Conservation (phyloP, 2,113 vertebrate genomes). For the Talpa occidentalis region DNA sequence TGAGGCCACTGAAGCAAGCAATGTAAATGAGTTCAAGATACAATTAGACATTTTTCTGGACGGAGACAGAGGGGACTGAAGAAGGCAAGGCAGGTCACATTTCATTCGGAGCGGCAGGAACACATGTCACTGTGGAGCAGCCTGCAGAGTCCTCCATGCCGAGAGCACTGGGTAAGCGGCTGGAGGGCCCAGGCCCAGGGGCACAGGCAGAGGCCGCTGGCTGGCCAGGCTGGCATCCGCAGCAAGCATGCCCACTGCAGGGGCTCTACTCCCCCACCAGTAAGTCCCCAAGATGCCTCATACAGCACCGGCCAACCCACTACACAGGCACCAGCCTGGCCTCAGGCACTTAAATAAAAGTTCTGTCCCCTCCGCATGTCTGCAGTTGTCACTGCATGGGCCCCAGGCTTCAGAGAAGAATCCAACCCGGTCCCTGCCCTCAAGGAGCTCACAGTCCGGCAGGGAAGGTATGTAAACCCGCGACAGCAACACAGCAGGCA, state of each 20-base stretch:
- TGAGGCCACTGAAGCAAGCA: conserved; percentile 72
- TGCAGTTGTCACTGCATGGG: not conserved
- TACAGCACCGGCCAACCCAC: not conserved
- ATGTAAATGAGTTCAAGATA: conserved; percentile 82
- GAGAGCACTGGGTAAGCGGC: not conserved
- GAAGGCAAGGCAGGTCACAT: conserved; percentile 61
- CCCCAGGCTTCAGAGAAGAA: not conserved
- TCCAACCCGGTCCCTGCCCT: not conserved
- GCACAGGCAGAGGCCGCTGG: not conserved
- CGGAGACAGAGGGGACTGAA: conserved; percentile 41
- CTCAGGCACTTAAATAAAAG: not conserved
- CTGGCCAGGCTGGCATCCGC: not conserved
- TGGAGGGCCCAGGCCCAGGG: not conserved
- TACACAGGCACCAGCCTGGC: not conserved
- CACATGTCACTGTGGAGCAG: conserved; percentile 40
- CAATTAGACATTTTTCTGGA: conserved; percentile 79
- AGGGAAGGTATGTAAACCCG: not conserved
- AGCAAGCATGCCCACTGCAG: not conserved
- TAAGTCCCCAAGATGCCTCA: not conserved
- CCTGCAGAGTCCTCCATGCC: not conserved
- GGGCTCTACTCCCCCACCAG: not conserved
- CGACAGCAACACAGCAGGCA: too few relatives aligned
- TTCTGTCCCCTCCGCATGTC: not conserved
- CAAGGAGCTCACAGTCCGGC: not conserved
- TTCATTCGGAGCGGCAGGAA: conserved; percentile 65